Evolutionary conservation across 2,113 vertebrate species (phyloP), one percentile per base, ranked within the genome.

Genomic region (Campylorhamphus procurvoides): DNA sequence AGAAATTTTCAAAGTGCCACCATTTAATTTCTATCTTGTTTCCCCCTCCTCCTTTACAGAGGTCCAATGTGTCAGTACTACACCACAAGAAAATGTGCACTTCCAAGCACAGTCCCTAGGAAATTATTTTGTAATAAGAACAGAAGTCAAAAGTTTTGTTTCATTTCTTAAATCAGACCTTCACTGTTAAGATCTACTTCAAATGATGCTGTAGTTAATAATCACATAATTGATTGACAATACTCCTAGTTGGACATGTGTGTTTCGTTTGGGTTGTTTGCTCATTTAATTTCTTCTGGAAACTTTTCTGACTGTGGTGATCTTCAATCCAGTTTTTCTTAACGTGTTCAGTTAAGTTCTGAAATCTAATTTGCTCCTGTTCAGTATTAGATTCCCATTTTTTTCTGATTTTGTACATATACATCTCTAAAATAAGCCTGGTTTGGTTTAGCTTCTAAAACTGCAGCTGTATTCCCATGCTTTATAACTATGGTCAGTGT

Each of bases 371-470:
- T 64, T 91, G 42, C 50, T 85, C 53, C 25, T 88, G 15, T 28
- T 93, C 44, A 71, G 24, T 40, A 88, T 68, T 17, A 79, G 50
- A 68, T 24, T 55, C 18, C 27, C 27, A 31, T 44, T 71, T 55
- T 83, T 72, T 62, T 72, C 46, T 64, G 42, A 52, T 81, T 84
- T 47, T 55, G 49, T 60, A 60, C 33, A 56, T 13, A 66, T 8
- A 82, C 69, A 84, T n/a, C 66, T 95, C 84, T 63, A 63, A 95
- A 94, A 90, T 72, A 67, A 95, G 28, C 9, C 31, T 47, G 69
- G 53, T 84, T 90, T 67, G 9, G 59, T 25, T 74, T 71, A 71
- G 27, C 35, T 90, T 95, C 77, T 68, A 37, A 73, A 94, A 87
- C 19, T 94, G 63, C 74, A 82, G 82, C 73, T 63, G 68, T 71